Evolutionary conservation across 2,113 vertebrate species (phyloP).

Genomic region (Lethenteron camtschaticum): DNA sequence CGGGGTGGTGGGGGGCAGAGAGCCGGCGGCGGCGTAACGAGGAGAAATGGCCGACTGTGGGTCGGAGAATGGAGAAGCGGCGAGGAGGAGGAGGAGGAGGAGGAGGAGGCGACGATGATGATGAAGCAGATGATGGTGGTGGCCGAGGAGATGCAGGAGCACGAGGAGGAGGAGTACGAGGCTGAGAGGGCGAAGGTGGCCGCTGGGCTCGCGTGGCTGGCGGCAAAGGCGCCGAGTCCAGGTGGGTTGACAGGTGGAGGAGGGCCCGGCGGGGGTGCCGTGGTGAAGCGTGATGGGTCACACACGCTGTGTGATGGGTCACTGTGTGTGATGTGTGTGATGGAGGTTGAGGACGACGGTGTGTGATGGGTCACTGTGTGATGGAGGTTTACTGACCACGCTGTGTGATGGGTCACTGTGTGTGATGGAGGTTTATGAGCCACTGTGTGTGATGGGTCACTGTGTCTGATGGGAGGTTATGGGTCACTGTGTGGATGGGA

Average conservation of each 20-base stretch:
- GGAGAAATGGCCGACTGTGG: too few relatives aligned
- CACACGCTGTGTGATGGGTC: not conserved
- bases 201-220: constrained; percentile 79
- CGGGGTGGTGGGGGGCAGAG: too few relatives aligned
- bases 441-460: too few relatives aligned
- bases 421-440: too few relatives aligned
- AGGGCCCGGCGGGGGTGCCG: not conserved
- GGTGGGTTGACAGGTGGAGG: constrained; percentile 36
- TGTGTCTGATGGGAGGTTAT: too few relatives aligned
- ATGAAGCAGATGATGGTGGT: not conserved
- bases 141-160: not conserved
- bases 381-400: too few relatives aligned
- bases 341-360: too few relatives aligned
- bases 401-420: too few relatives aligned
- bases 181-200: constrained; percentile 69
- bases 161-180: constrained; percentile 35
- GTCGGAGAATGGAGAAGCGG: not conserved
- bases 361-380: too few relatives aligned
- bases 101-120: not conserved
- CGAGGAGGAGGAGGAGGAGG: not conserved
- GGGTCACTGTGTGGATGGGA: too few relatives aligned
- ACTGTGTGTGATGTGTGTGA: too few relatives aligned
- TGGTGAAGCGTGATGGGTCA: not conserved
- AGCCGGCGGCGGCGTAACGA: too few relatives aligned
- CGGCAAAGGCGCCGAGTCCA: constrained; percentile 79